phyloP scores from a whole-genome alignment of 2,113 vertebrate species.

The Boleophthalmus pectinirostris region DNA sequence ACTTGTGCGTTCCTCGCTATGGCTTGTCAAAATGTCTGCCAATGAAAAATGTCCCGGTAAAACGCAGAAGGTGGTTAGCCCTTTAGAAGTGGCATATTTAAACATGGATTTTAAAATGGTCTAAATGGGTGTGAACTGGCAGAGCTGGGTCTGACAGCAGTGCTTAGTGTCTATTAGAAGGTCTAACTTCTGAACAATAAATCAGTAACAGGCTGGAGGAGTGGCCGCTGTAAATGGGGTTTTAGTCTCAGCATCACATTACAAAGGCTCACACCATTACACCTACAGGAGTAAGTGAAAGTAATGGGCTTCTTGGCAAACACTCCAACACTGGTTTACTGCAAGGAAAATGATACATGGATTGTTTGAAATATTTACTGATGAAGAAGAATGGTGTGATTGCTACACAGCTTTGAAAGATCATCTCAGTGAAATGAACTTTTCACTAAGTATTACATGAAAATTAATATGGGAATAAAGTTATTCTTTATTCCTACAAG shows the following conservation, averaged over 20 bases:
- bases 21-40: slow-evolving; percentile 5
- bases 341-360: not conserved
- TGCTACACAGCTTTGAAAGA: not conserved
- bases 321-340: not conserved
- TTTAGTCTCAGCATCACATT: slow-evolving; percentile 37
- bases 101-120: slow-evolving; percentile 2
- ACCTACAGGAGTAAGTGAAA: slow-evolving; percentile 10
- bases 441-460: too few relatives aligned
- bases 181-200: slow-evolving; percentile 15
- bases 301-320: slow-evolving; percentile 23
- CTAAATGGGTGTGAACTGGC: slow-evolving; percentile 11
- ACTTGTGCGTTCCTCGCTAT: slow-evolving; percentile 3
- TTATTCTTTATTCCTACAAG: too few relatives aligned
- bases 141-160: not conserved
- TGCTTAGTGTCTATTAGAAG: slow-evolving; percentile 13
- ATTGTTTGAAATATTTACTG: not conserved
- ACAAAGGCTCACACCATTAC: slow-evolving; percentile 12
- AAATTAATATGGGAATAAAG: too few relatives aligned
- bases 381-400: too few relatives aligned
- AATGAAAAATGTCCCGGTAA: slow-evolving; percentile 9
- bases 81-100: slow-evolving; percentile 10
- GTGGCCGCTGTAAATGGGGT: slow-evolving; percentile 31
- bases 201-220: slow-evolving; percentile 30
- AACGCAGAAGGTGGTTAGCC: slow-evolving; percentile 2
- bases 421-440: too few relatives aligned